phyloP scores from a whole-genome alignment of 2,797 vertebrate species.

The Botia kubotai region DNA sequence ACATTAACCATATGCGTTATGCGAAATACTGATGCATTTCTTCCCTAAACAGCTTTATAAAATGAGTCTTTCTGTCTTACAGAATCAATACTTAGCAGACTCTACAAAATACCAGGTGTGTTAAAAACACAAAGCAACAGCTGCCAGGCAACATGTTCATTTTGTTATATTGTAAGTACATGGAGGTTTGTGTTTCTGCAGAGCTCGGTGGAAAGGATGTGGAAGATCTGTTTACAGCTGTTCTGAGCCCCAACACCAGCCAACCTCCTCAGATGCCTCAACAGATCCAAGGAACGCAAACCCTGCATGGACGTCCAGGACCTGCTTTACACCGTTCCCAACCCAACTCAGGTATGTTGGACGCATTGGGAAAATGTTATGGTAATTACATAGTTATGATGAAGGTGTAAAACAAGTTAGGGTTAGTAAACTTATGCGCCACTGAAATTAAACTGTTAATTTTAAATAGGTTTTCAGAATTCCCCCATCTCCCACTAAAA shows the following conservation, averaged over 20 bases:
- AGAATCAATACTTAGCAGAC: conserved; percentile 98
- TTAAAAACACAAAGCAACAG: not conserved
- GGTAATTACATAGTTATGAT: too few species aligned
- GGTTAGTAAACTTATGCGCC: too few species aligned
- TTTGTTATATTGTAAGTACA: conserved; percentile 1
- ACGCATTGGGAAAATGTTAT: not conserved
- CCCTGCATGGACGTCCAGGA: conserved; percentile 73
- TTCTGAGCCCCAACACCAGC: conserved; percentile 89
- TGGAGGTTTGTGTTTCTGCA: conserved; percentile 65
- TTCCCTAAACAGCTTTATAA: conserved; percentile 27
- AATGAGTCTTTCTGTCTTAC: conserved; percentile 62
- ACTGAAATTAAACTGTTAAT: too few species aligned
- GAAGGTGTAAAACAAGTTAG: too few species aligned
- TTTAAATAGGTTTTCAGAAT: too few species aligned
- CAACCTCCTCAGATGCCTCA: conserved; percentile 86
- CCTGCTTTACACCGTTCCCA: conserved; percentile 80
- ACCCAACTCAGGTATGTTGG: conserved; percentile 82
- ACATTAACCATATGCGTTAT: not conserved
- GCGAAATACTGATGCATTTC: conserved; percentile 10
- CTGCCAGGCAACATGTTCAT: not conserved
- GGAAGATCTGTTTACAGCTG: conserved; percentile 96
- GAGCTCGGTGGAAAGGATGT: conserved; percentile 98
- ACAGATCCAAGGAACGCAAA: conserved; percentile 76
- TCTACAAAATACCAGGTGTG: conserved; percentile 99
- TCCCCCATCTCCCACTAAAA: too few species aligned